These are phyloP conservation scores for Parapsyche elsis DNA, from an alignment of 1,140 invertebrate species.

Conservation along the genomic window DNA sequence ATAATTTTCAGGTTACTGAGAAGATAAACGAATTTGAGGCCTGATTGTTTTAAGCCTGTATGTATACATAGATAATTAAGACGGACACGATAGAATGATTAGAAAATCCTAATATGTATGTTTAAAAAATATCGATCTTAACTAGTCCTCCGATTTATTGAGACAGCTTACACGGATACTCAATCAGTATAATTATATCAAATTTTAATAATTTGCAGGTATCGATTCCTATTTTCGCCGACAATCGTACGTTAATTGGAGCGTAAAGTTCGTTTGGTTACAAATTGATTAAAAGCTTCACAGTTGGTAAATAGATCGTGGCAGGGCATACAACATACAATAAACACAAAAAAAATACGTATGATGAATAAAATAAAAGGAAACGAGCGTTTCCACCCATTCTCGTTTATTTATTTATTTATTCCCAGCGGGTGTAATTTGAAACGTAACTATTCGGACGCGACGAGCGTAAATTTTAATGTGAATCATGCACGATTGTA, in stretches of 20 bases:
- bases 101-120: too few relatives aligned
- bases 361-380: background rate
- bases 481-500: background rate
- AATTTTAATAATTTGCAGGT: too few relatives aligned
- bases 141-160: too few relatives aligned
- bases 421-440: background rate
- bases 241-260: background rate
- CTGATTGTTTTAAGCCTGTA: background rate
- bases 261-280: background rate
- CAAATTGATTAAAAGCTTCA: background rate
- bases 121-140: too few relatives aligned
- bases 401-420: too few relatives aligned
- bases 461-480: background rate
- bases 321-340: background rate
- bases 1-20: too few relatives aligned
- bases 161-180: too few relatives aligned
- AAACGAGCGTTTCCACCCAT: background rate
- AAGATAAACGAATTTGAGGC: background rate
- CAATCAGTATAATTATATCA: too few relatives aligned
- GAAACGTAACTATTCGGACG: background rate
- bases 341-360: background rate
- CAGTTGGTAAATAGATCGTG: background rate
- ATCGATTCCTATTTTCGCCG: too few relatives aligned
- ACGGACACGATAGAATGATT: too few relatives aligned
- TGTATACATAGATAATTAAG: background rate